Base-by-base conservation (phyloP, 2,113 vertebrate species). In the Corythaixoides concolor region DNA sequence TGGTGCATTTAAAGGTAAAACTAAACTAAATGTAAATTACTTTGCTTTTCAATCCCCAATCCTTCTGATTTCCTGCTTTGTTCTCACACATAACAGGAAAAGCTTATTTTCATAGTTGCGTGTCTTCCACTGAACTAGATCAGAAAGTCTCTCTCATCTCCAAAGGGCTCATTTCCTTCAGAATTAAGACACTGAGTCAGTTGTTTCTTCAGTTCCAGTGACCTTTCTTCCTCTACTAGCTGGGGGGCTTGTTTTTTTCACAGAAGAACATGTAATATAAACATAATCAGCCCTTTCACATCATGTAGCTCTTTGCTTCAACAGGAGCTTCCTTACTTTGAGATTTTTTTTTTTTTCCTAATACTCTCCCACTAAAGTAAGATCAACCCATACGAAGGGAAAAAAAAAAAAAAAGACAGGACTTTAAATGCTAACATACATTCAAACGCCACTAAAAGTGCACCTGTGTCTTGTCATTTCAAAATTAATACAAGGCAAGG, bases 391-490 rank as follows among this genome's bases (percentile, higher is more conserved):
- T 26, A 52, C 30, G 13, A 85, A 79, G 19, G 41, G 12, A 13
- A 22, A 4, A 66, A 50, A 64, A 69, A 64, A 77, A 59, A 26
- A 56, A 1, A 50, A 8, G 60, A 77, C 67, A 49, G 27, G 58
- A 41, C n/a, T 12, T 69, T 85, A 85, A 95, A 83, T 63, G 35
- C 27, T 88, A 76, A 41, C 76, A 87, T 52, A 33, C 62, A 67
- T n/a, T 74, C 60, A 88, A 85, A 77, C 8, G 4, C 41, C 37
- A 74, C 79, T 60, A 23, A 24, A 92, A 84, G 59, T 81, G 85
- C 95, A 95, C 93, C 96, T 95, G 93, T 88, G 92, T 66, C 96
- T 93, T 96, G 84, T 97, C 90, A 90, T 90, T 95, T 96, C 90
- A 89, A 92, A 97, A 96, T 95, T 85, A 95, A 95, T 90, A 84